Percentiles rank a stretch among this genome's conserved stretches.
These are phyloP conservation scores for Stegophylla sp. DNA, from an alignment of 2,888 invertebrate genomes.

Conservation along the genomic window DNA sequence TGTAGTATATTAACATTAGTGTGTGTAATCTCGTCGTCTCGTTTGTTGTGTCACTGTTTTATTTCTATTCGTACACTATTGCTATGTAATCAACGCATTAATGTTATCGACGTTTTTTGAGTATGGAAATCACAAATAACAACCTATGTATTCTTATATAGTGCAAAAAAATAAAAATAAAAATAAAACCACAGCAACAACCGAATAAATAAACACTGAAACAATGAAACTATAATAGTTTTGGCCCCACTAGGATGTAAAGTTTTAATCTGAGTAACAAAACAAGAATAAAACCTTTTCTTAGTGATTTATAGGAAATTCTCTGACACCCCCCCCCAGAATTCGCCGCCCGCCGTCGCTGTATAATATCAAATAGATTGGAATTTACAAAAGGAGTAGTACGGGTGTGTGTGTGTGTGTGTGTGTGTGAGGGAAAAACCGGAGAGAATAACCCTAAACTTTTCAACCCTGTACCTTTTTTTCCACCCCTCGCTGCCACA, in stretches of 20 bases:
- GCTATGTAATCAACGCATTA: too few species aligned
- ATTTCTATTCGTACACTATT: too few species aligned
- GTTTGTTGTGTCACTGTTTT: too few species aligned
- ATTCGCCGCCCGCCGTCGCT: background rate
- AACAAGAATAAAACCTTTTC: slow-evolving; percentile 31
- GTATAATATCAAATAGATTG: slow-evolving; percentile 35
- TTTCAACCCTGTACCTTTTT: slow-evolving; percentile 28
- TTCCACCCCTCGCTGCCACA: background rate
- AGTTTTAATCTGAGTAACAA: slow-evolving; percentile 45
- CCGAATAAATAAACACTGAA: slow-evolving; percentile 19
- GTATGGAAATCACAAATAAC: too few species aligned
- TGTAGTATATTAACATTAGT: too few species aligned
- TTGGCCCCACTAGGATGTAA: background rate
- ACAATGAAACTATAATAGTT: slow-evolving; percentile 22
- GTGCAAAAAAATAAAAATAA: too few species aligned
- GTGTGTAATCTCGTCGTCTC: too few species aligned
- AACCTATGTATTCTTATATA: too few species aligned
- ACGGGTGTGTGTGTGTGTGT: too few species aligned
- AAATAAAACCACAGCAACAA: background rate
- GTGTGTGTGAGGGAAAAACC: background rate
- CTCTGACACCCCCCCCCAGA: slow-evolving; percentile 1
- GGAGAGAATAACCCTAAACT: background rate
- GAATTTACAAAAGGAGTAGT: slow-evolving; percentile 13
- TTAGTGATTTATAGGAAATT: slow-evolving; percentile 38
- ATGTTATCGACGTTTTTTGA: too few species aligned